These are phyloP conservation scores for Campoplex capitator DNA, from an alignment of 2,888 invertebrate genomes.

Conservation along the genomic window DNA sequence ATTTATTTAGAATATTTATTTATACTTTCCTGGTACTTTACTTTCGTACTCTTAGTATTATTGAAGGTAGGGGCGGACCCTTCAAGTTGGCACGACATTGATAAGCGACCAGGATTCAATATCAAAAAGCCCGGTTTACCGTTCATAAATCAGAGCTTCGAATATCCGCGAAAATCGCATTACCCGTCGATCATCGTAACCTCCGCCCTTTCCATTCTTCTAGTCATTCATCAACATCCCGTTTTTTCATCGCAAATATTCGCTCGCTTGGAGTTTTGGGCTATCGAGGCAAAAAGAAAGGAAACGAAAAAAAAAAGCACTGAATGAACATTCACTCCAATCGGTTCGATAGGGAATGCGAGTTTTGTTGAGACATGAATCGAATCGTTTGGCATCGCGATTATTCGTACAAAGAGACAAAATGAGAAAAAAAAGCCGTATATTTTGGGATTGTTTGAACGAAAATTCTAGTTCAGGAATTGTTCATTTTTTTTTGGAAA, in stretches of 20 bases:
- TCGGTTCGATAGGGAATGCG: constrained; percentile 34
- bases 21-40: not conserved
- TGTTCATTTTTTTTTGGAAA: not conserved
- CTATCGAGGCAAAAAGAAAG: constrained; percentile 8
- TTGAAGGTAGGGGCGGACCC: not conserved
- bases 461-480: constrained; percentile 15
- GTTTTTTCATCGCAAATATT: not conserved
- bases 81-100: not conserved
- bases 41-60: not conserved
- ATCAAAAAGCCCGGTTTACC: constrained; percentile 16
- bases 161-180: constrained; percentile 6
- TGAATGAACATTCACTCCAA: constrained; percentile 33
- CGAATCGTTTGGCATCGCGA: constrained; percentile 40
- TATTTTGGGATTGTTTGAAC: constrained; percentile 18
- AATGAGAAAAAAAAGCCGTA: not conserved
- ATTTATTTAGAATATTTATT: not conserved
- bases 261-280: constrained; percentile 19
- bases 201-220: constrained; percentile 5
- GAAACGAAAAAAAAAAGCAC: not conserved
- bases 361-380: constrained; percentile 29
- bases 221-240: constrained; percentile 35
- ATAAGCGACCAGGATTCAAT: constrained; percentile 26
- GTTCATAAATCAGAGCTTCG: constrained; percentile 24
- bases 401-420: constrained; percentile 32
- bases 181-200: constrained; percentile 30